Evolutionary conservation across 2,888 invertebrate species (phyloP).

Genomic region (Epiblema foenella): DNA sequence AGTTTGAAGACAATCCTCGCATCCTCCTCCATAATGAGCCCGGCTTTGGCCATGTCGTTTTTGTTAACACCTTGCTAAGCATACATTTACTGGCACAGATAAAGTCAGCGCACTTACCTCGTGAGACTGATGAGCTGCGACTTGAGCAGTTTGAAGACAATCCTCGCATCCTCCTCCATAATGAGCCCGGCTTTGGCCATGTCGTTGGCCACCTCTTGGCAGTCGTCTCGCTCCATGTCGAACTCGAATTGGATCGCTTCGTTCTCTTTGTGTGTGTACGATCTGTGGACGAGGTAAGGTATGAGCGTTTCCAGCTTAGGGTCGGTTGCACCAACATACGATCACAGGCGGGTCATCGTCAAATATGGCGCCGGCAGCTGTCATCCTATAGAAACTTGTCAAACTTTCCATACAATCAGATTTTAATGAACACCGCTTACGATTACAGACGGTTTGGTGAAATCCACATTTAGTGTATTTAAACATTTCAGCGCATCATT

Average conservation of each 20-base stretch:
- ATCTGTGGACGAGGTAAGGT: conserved; percentile 64
- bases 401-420: too few relatives aligned
- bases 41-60: conserved; percentile 97
- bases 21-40: conserved; percentile 98
- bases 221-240: conserved; percentile 95
- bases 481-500: too few relatives aligned
- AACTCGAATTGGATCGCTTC: conserved; percentile 99
- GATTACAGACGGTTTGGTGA: too few relatives aligned
- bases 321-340: too few relatives aligned
- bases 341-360: too few relatives aligned
- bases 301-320: background rate
- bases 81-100: background rate
- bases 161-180: conserved; percentile 96
- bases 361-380: too few relatives aligned
- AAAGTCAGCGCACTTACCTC: conserved; percentile 70
- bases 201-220: conserved; percentile 96
- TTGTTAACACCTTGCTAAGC: too few relatives aligned
- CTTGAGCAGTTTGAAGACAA: conserved; percentile 95
- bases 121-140: conserved; percentile 92
- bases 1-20: conserved; percentile 95
- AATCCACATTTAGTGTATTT: too few relatives aligned
- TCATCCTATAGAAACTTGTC: too few relatives aligned
- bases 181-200: conserved; percentile 98
- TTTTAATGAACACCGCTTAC: too few relatives aligned
- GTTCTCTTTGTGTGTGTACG: conserved; percentile 99